These are phyloP conservation scores for Romanogobio albipinnatus DNA, from an alignment of 2,113 vertebrate genomes.

Conservation along the genomic window DNA sequence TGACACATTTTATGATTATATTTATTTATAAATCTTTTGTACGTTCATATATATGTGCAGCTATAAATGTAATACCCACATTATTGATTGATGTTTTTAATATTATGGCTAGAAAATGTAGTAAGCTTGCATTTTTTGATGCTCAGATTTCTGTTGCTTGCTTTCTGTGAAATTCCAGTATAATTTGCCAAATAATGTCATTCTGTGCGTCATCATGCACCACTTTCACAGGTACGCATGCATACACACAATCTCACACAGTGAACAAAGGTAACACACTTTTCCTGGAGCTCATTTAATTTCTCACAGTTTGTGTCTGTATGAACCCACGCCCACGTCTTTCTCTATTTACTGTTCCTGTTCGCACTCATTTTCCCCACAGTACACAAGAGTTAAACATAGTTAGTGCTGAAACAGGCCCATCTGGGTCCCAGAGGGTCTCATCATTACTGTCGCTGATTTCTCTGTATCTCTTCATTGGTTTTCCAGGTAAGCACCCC, in stretches of 20 bases:
- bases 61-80: background rate
- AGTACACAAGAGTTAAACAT: background rate
- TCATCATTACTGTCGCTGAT: conserved; percentile 34
- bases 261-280: conserved; percentile 14
- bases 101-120: background rate
- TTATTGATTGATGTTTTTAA: background rate
- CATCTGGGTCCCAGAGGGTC: conserved; percentile 24
- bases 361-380: conserved; percentile 15
- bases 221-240: background rate
- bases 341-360: conserved; percentile 24
- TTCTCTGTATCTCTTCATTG: conserved; percentile 8
- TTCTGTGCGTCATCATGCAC: background rate
- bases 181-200: conserved; percentile 5
- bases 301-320: background rate
- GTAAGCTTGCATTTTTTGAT: background rate
- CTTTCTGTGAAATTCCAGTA: background rate
- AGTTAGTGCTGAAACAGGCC: background rate
- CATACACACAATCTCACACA: background rate
- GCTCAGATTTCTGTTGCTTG: background rate
- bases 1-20: background rate
- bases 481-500: conserved; percentile 32
- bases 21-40: background rate
- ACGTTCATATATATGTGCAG: background rate
- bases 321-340: background rate
- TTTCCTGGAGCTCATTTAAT: conserved; percentile 25